phyloP scores from a whole-genome alignment of 2,888 invertebrate genomes.

The Clostera curtula region DNA sequence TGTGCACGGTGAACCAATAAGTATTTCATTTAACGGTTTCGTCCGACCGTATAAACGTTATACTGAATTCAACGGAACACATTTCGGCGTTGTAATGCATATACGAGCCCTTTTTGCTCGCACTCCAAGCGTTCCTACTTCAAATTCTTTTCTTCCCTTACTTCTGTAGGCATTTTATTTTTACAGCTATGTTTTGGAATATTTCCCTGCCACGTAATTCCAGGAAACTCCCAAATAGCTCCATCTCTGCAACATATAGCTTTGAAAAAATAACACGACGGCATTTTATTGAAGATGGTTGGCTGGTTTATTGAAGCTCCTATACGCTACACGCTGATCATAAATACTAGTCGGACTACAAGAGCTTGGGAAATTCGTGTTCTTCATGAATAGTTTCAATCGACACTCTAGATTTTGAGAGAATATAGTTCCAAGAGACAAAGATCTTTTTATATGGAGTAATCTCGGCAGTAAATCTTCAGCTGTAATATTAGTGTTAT shows the following conservation, averaged over 20 bases:
- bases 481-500: no score
- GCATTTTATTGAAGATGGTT: slow-evolving; percentile 28
- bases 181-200: slow-evolving; percentile 51
- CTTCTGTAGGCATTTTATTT: slow-evolving; percentile 51
- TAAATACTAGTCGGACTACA: no score
- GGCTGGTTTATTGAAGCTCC: no score
- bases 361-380: no score
- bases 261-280: background rate
- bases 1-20: slow-evolving; percentile 16
- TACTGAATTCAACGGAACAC: slow-evolving; percentile 30
- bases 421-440: no score
- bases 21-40: slow-evolving; percentile 20
- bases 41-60: slow-evolving; percentile 20
- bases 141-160: slow-evolving; percentile 41
- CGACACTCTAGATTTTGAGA: no score
- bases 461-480: no score
- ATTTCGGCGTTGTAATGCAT: slow-evolving; percentile 30
- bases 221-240: slow-evolving; percentile 41
- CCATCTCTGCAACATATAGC: no score
- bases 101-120: slow-evolving; percentile 30
- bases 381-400: no score
- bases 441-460: no score
- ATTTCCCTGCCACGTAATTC: slow-evolving; percentile 42
- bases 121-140: slow-evolving; percentile 42
- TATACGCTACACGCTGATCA: no score